A percentile compares a stretch with the other conserved stretches of the same genome.
Evolutionary conservation across 2,797 vertebrate genomes (phyloP).

Genomic region (Galago senegalensis): DNA sequence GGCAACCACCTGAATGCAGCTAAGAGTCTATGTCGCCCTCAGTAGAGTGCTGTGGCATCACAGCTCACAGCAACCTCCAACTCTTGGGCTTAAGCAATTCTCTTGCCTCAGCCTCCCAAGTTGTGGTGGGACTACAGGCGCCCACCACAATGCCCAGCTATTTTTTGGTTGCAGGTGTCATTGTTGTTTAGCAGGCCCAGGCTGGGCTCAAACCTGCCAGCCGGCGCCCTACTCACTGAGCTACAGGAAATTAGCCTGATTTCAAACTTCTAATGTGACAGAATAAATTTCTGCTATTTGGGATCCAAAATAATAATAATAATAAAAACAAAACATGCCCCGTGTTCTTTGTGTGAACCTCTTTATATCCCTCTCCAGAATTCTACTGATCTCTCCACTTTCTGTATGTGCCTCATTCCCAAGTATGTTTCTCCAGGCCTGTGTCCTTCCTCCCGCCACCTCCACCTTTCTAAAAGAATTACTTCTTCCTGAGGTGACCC

Average conservation of each 20-base stretch:
- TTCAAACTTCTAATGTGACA: neutral
- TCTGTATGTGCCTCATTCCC: neutral
- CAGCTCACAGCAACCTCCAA: too few relatives aligned
- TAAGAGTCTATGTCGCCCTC: too few relatives aligned
- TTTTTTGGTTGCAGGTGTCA: too few relatives aligned
- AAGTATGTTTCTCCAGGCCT: constrained; percentile 34
- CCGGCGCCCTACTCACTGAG: too few relatives aligned
- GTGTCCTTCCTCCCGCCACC: neutral
- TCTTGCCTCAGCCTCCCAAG: too few relatives aligned
- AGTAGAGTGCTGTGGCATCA: too few relatives aligned
- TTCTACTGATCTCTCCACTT: neutral
- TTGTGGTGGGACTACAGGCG: too few relatives aligned
- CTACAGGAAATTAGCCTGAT: too few relatives aligned
- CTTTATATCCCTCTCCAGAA: neutral
- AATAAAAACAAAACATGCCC: neutral
- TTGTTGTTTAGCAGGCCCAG: too few relatives aligned
- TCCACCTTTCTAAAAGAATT: constrained; percentile 7
- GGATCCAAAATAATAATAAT: neutral
- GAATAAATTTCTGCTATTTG: neutral
- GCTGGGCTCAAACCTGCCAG: too few relatives aligned
- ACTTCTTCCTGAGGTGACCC: constrained; percentile 42
- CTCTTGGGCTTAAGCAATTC: too few relatives aligned
- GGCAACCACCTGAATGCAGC: neutral
- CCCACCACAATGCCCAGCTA: too few relatives aligned
- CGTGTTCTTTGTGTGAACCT: accelerated